Base-by-base conservation (phyloP, 1,140 invertebrate species). In the Cyrtorhinus lividipennis region DNA sequence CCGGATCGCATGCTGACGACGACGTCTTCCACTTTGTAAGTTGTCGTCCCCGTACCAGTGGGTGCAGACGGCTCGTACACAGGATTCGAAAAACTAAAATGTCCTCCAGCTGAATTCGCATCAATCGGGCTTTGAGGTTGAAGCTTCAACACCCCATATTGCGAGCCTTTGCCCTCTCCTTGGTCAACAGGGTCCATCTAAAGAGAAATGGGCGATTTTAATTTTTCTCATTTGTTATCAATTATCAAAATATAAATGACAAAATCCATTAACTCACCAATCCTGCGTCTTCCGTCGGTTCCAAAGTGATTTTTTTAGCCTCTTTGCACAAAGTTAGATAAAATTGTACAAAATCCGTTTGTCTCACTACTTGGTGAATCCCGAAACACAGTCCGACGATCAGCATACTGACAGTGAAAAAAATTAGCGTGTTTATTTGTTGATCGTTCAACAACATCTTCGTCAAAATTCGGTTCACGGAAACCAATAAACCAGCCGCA, bases 401-500 rank as follows among this genome's bases (percentile, higher is more conserved):
- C 0, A 82, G 70, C 58, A 87, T 85, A 18, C 88, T 91, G 15
- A 89, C 76, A 15, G 80, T 75, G 71, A 94, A 93, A 74, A 93
- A 94, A 69, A 90, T 82, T 24, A 89, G 82, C 0, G 90, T 94
- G 69, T 90, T 93, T 25, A 83, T 73, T 57, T 82, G 76, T 69
- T 86, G 78, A 73, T 91, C 82, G 70, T 84, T 71, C 27, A 87
- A 74, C 64, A 91, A 64, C 64, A 83, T 73, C 75, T 92, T 93
- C 0, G 90, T 93, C 22, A 90, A 67, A 56, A 93, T 89, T 23
- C 90, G 79, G 72, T 88, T 90, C 1, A 82, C 72, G 12, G 90
- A 93, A 2, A 92, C 86, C 75, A 90, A 81, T 61, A 93, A 83
- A 5, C 90, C 90, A 20, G 90, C 90, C 25, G 87, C 82, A 78